phyloP scores from a whole-genome alignment of 1,140 invertebrate species.

The Hypothenemus hampei region DNA sequence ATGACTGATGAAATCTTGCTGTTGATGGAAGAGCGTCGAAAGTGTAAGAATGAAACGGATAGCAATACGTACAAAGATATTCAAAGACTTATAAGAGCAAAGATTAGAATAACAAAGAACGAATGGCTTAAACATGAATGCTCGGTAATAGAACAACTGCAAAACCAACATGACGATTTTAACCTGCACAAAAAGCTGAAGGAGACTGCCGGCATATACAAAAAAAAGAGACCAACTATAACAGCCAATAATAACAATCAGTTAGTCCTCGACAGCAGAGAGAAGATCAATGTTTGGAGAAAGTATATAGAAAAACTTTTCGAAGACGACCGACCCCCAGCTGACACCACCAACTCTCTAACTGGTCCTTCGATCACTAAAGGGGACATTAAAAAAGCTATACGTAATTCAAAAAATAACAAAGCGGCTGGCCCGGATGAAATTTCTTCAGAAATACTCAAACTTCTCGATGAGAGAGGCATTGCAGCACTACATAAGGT shows the following conservation, averaged over 20 bases:
- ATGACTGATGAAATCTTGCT: slow-evolving; percentile 14
- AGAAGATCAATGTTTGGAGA: slow-evolving; percentile 5
- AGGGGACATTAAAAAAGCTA: slow-evolving; percentile 6
- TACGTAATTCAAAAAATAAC: background rate
- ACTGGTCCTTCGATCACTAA: slow-evolving; percentile 10
- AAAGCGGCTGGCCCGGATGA: slow-evolving; percentile 30
- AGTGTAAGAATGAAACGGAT: slow-evolving; percentile 7
- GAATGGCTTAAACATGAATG: slow-evolving; percentile 15
- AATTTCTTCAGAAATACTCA: slow-evolving; percentile 27
- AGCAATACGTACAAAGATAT: background rate
- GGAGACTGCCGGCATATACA: slow-evolving; percentile 1
- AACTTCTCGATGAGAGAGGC: slow-evolving; percentile 7
- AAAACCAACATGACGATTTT: too few species aligned
- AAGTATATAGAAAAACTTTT: slow-evolving; percentile 5
- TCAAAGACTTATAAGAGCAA: slow-evolving; percentile 5
- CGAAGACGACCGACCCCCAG: background rate
- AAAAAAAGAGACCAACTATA: slow-evolving; percentile 1
- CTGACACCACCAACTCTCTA: slow-evolving; percentile 1
- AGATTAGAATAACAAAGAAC: slow-evolving; percentile 12
- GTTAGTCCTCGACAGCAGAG: slow-evolving; percentile 6
- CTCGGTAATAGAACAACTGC: slow-evolving; percentile 1
- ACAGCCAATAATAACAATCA: slow-evolving; percentile 6
- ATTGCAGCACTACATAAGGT: slow-evolving; percentile 2
- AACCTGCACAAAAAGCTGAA: slow-evolving; percentile 4
- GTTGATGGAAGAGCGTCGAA: slow-evolving; percentile 12